A percentile compares a stretch with the other conserved stretches of the same genome.
Conservation (phyloP, 2,113 vertebrate species). For the Stegostoma tigrinum region DNA sequence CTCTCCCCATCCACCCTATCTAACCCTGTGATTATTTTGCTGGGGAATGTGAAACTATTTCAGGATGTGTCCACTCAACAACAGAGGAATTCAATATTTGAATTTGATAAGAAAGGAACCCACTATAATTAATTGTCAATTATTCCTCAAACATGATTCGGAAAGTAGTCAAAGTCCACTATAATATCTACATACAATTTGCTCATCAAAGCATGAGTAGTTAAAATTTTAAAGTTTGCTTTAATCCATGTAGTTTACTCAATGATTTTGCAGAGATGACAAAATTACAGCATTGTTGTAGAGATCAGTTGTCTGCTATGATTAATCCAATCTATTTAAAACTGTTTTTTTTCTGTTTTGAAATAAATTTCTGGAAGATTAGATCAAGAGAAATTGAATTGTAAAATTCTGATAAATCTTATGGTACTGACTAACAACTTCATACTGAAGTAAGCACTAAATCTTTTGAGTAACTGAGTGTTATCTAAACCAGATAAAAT, state of each 20-base stretch:
- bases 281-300: not conserved
- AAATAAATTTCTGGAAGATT: not conserved
- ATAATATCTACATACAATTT: not conserved
- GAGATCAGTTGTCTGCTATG: not conserved
- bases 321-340: not conserved
- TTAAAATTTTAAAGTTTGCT: not conserved
- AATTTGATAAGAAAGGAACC: not conserved
- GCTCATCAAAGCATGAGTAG: not conserved
- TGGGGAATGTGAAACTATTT: not conserved
- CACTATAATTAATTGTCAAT: not conserved
- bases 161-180: not conserved
- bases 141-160: not conserved
- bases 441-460: constrained; percentile 52
- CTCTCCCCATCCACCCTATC: too few relatives aligned
- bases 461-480: constrained; percentile 65
- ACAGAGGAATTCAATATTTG: not conserved
- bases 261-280: not conserved
- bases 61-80: not conserved
- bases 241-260: not conserved
- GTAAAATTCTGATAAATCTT: not conserved
- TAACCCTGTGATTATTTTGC: too few relatives aligned
- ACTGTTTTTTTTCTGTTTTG: not conserved
- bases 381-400: too few relatives aligned
- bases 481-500: constrained; percentile 70
- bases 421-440: not conserved